phyloP scores from a whole-genome alignment of 1,140 invertebrate genomes.

The Oryzaephilus surinamensis region DNA sequence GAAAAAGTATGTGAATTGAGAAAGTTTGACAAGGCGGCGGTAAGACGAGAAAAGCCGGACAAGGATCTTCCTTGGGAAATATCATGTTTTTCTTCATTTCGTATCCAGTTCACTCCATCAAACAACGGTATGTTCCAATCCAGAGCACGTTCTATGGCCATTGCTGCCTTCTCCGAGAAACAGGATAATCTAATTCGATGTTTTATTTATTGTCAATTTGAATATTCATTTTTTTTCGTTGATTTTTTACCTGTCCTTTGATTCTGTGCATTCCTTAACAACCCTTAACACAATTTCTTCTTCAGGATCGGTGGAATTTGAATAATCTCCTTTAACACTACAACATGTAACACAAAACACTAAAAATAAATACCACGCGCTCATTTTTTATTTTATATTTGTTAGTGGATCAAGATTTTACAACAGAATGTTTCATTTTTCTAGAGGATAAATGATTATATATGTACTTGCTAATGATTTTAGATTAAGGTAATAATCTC shows the following conservation, averaged over 20 bases:
- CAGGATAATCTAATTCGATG: conserved; percentile 21
- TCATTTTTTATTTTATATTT: too few relatives aligned
- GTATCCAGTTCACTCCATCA: conserved; percentile 13
- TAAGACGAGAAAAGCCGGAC: conserved; percentile 16
- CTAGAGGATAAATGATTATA: too few relatives aligned
- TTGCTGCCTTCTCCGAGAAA: conserved; percentile 22
- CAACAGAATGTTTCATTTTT: too few relatives aligned
- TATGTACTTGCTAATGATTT: too few relatives aligned
- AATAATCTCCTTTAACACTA: conserved; percentile 1
- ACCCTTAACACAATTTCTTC: not conserved
- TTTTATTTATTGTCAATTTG: too few relatives aligned
- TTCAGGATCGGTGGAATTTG: conserved; percentile 1
- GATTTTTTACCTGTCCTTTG: conserved; percentile 6
- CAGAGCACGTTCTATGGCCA: conserved; percentile 22
- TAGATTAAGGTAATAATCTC: too few relatives aligned
- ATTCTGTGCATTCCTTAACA: conserved; percentile 4
- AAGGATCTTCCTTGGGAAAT: conserved; percentile 6
- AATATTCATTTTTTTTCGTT: conserved; percentile 1
- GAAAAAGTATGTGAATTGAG: conserved; percentile 26
- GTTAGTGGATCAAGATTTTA: too few relatives aligned
- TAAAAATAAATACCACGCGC: too few relatives aligned
- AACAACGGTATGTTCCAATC: conserved; percentile 25
- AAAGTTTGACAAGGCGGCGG: conserved; percentile 19
- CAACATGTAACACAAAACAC: not conserved
- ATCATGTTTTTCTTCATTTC: not conserved